Percentiles rank a stretch among this genome's conserved stretches.
Evolutionary conservation across 1,140 invertebrate genomes (phyloP).

Genomic region (Bombus ignitus): DNA sequence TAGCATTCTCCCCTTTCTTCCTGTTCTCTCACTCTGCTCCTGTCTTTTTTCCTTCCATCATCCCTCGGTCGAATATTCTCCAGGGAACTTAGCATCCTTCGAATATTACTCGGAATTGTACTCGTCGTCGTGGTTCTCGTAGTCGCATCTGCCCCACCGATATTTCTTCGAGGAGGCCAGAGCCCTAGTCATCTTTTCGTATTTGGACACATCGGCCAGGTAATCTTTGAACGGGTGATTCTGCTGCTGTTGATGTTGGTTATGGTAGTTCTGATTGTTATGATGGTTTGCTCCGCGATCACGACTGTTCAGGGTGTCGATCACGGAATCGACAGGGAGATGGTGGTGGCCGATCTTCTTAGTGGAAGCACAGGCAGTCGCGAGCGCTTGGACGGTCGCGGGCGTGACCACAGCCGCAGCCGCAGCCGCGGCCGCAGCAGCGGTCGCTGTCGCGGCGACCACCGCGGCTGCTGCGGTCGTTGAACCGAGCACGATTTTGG

Average conservation of each 20-base stretch:
- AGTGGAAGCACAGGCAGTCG: conserved; percentile 46
- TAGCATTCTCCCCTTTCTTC: neutral
- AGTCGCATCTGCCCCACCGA: conserved; percentile 35
- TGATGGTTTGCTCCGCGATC: conserved; percentile 7
- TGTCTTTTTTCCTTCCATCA: too few relatives aligned
- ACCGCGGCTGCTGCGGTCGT: neutral
- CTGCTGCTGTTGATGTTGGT: neutral
- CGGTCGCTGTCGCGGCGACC: conserved; percentile 17
- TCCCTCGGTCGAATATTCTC: conserved; percentile 46
- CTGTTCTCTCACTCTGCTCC: conserved; percentile 41
- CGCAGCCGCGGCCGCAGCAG: conserved; percentile 5
- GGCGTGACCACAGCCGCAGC: neutral
- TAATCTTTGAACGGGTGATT: conserved; percentile 17
- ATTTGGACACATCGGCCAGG: neutral
- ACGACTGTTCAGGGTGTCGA: conserved; percentile 22
- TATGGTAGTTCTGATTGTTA: neutral
- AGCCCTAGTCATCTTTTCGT: neutral
- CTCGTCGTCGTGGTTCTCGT: conserved; percentile 53
- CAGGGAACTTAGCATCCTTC: conserved; percentile 63
- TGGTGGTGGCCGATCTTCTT: conserved; percentile 53
- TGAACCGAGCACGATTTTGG: conserved; percentile 25
- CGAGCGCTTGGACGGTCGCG: neutral
- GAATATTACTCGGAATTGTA: neutral
- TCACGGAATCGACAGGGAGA: conserved; percentile 52
- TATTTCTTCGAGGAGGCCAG: conserved; percentile 21